These are phyloP conservation scores for Microtus montanus DNA, from an alignment of 2,113 vertebrate genomes.

Conservation along the genomic window DNA sequence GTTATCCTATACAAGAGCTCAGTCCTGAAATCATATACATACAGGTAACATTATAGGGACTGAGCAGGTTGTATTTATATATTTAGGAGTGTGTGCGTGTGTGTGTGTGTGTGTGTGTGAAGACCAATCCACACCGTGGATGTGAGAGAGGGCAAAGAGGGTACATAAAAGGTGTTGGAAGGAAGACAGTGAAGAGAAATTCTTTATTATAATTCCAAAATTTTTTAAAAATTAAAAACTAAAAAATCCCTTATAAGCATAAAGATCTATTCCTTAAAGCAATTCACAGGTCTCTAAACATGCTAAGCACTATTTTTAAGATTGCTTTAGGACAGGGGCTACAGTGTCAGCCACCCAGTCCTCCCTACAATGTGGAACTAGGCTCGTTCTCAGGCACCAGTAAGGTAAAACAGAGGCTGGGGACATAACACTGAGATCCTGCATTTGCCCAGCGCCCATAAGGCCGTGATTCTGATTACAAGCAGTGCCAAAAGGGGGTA, in stretches of 20 bases:
- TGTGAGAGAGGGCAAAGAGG: not conserved
- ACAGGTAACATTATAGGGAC: too few relatives aligned
- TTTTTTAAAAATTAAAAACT: not conserved
- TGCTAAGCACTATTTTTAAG: conserved; percentile 16
- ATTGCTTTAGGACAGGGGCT: not conserved
- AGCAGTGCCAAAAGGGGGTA: not conserved
- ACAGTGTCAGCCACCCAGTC: not conserved
- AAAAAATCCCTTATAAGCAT: not conserved
- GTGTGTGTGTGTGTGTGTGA: too few relatives aligned
- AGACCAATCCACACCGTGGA: not conserved
- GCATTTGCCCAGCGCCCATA: not conserved
- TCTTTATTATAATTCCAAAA: not conserved
- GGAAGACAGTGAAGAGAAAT: not conserved
- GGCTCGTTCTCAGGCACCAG: too few relatives aligned
- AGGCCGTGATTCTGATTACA: not conserved
- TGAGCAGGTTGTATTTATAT: too few relatives aligned
- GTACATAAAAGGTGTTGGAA: too few relatives aligned
- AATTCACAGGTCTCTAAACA: not conserved
- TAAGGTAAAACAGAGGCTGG: not conserved
- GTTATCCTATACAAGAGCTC: not conserved
- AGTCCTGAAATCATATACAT: not conserved
- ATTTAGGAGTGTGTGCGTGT: not conserved
- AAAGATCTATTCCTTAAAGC: not conserved
- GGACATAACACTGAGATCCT: not conserved
- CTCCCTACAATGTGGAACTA: not conserved